Evolutionary conservation across 2,113 vertebrate species (phyloP), one percentile per base, ranked within the genome.

Genomic region (Oenanthe oenanthe): DNA sequence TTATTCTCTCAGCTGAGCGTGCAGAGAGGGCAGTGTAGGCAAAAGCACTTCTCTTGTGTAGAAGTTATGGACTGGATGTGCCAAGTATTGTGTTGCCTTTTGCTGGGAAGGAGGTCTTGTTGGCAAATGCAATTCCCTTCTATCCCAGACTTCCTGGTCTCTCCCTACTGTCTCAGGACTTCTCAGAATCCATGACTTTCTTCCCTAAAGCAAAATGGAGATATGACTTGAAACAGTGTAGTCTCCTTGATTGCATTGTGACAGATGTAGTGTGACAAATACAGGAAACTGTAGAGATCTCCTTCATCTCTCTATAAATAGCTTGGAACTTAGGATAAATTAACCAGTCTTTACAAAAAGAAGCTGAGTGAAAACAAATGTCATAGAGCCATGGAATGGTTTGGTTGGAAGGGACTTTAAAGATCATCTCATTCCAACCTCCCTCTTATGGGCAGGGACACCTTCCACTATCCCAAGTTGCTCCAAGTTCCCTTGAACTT

Each of bases 401-500:
- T 36, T 42, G 54, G 5, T 42, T 62, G 56, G 63, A 75, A 70
- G 8, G 17, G 12, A 48, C 14, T 26, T 83, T 32, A 62, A 83
- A 76, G 54, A 3, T 28, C 16, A 18, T 21, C 20, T 81, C 6
- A 15, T 61, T 68, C 40, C 29, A 40, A 21, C 17, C 29, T 57
- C 47, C 13, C 7, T 82, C n/a, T 1, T 40, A 13, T 18, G 47
- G 61, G 17, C 54, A 61, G 47, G n/a, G 29, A 40, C 38, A 26
- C 5, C 47, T 75, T 7, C 54, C 47, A 32, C 40, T 13, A 6
- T 0, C 0, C 17, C 48, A 89, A 25, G 21, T 6, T 22, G 7
- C 10, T 76, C 15, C 42, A 56, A 56, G 40, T 3, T n/a, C 40
- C 4, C 0, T 68, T 17, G 17, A 68, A 2, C 12, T 12, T 62